phyloP scores from a whole-genome alignment of 2,888 invertebrate genomes.

The Lacanobia oleracea region DNA sequence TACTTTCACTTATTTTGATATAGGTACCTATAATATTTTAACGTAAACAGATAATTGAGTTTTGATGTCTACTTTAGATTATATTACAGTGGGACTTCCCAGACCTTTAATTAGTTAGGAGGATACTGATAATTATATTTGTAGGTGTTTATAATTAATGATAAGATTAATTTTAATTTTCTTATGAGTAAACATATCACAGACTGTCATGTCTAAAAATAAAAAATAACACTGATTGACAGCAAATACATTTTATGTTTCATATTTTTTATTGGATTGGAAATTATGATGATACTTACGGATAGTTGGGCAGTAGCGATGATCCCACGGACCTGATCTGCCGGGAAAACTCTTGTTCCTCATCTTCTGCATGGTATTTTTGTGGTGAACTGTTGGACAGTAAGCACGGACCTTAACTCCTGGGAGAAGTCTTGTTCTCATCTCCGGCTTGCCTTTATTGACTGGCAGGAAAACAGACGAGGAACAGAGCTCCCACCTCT shows the following conservation, averaged over 20 bases:
- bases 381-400: no score
- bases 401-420: no score
- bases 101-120: background rate
- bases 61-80: constrained; percentile 29
- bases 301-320: no score
- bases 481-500: no score
- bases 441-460: no score
- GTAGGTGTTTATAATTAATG: background rate
- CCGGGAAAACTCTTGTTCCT: no score
- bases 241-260: background rate
- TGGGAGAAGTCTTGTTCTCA: no score
- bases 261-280: background rate
- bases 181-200: background rate
- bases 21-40: background rate
- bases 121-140: constrained; percentile 14
- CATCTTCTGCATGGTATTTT: no score
- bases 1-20: background rate
- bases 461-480: no score
- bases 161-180: constrained; percentile 28
- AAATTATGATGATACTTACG: no score
- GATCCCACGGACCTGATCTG: no score
- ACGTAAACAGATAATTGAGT: constrained; percentile 12
- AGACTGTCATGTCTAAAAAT: background rate
- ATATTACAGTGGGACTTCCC: constrained; percentile 23
- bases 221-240: background rate